Evolutionary conservation across 2,113 vertebrate genomes (phyloP), one percentile per base, ranked within the genome.

Genomic region (Phyllostomus hastatus): DNA sequence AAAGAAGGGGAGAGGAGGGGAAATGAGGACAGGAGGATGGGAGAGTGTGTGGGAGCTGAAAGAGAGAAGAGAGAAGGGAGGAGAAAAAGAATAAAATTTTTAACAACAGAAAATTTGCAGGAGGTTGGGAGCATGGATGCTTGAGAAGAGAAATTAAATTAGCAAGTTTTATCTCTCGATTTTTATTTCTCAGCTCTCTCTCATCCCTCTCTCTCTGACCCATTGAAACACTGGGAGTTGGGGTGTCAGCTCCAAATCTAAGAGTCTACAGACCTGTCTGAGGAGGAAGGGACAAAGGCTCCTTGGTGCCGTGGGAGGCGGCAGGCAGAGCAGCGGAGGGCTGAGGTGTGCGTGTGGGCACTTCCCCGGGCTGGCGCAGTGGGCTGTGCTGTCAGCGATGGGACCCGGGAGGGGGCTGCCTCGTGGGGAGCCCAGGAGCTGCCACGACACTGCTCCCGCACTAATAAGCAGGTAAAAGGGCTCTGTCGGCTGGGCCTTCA

Each of bases 1-100:
- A 92, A 97, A 96, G 48, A 97, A 82, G 14, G 38, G 94, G 94
- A 90, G 64, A 95, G 95, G 95, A 91, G 97, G 98, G 95, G 96
- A 98, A 97, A 97, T 94, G 97, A 98, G 98, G 98, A 98, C 96
- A 91, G 96, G 98, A 98, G 98, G 98, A 98, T 98, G 99, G 98
- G 98, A 97, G 98, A 94, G 97, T 97, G 98, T 98, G 97, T 95
- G 73, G 92, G 98, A 98, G 98, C 82, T 11, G 79, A 72, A 76
- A 72, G 88, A 92, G 92, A 97, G 98, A 98, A 52, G 33, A 20
- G 95, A 98, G 98, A 96, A 97, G 97, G 97, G 85, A 67, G 98
- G 97, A 97, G 95, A 98, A 98, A 98, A 98, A 50, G 46, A 96
- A 95, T 43, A 75, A 90, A 90, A 70, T 59, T 31, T 38, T 5